phyloP scores from a whole-genome alignment of 2,888 invertebrate genomes.

The Atethmia centrago region DNA sequence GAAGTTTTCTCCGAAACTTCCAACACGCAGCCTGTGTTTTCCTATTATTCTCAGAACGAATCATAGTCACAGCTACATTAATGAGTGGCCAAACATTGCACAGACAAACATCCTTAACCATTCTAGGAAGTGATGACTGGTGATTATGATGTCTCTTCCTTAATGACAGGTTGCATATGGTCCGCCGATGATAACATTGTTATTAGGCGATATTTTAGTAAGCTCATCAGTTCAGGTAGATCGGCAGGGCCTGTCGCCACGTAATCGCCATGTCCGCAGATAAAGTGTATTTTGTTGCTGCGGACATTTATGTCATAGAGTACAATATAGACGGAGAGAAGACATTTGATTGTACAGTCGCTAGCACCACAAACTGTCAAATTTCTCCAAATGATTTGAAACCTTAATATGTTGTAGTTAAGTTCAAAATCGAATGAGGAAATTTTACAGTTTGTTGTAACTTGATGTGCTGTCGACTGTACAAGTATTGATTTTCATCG shows the following conservation, averaged over 20 bases:
- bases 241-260: conserved; percentile 77
- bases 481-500: background rate
- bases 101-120: conserved; percentile 57
- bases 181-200: conserved; percentile 54
- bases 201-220: conserved; percentile 60
- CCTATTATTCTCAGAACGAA: conserved; percentile 41
- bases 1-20: conserved; percentile 32
- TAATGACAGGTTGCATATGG: conserved; percentile 56
- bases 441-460: no score
- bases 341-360: conserved; percentile 25
- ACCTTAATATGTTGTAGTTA: no score
- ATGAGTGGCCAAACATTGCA: conserved; percentile 40
- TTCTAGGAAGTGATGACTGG: conserved; percentile 48
- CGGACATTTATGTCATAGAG: conserved; percentile 51
- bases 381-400: no score
- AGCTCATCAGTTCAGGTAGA: conserved; percentile 68
- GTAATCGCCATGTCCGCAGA: conserved; percentile 74
- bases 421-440: no score
- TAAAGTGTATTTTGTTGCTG: conserved; percentile 67
- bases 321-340: conserved; percentile 27
- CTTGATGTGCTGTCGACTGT: no score
- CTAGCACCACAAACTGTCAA: no score
- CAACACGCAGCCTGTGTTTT: conserved; percentile 15
- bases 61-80: conserved; percentile 11
- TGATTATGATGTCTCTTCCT: conserved; percentile 56